A percentile compares a stretch with the other conserved stretches of the same genome.
These are phyloP conservation scores for Martes martes DNA, from an alignment of 2,113 vertebrate genomes.

Conservation along the genomic window DNA sequence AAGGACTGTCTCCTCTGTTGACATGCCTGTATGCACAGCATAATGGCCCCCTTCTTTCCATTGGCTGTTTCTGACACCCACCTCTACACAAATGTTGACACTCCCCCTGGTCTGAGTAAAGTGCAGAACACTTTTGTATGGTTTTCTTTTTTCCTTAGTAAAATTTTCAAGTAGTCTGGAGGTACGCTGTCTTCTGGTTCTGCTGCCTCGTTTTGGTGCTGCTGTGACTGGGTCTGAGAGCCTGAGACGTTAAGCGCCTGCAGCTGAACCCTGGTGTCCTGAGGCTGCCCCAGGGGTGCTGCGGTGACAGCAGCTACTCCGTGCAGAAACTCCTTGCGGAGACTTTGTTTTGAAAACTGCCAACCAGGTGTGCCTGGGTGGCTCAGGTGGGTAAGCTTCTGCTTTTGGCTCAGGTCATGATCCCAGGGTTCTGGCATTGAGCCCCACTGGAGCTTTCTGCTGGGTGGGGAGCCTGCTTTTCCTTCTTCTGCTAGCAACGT, in stretches of 20 bases:
- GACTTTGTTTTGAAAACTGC: neutral
- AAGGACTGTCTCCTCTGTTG: neutral
- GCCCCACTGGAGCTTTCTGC: too few species aligned
- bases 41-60: neutral
- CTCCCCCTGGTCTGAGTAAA: neutral
- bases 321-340: neutral
- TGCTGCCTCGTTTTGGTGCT: neutral
- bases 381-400: too few species aligned
- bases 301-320: neutral
- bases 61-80: neutral
- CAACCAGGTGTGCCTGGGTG: neutral
- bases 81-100: neutral
- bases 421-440: too few species aligned
- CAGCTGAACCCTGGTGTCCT: neutral
- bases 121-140: neutral
- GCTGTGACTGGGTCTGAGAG: neutral
- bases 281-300: neutral
- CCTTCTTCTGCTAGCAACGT: too few species aligned
- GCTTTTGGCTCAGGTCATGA: too few species aligned
- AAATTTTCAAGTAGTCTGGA: neutral
- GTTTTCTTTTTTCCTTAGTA: neutral
- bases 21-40: neutral
- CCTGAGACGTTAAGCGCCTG: neutral
- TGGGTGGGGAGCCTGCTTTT: too few species aligned
- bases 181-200: neutral